A percentile compares a stretch with the other conserved stretches of the same genome.
phyloP scores from a whole-genome alignment of 2,888 invertebrate species.

The Himalopsyche anomala region DNA sequence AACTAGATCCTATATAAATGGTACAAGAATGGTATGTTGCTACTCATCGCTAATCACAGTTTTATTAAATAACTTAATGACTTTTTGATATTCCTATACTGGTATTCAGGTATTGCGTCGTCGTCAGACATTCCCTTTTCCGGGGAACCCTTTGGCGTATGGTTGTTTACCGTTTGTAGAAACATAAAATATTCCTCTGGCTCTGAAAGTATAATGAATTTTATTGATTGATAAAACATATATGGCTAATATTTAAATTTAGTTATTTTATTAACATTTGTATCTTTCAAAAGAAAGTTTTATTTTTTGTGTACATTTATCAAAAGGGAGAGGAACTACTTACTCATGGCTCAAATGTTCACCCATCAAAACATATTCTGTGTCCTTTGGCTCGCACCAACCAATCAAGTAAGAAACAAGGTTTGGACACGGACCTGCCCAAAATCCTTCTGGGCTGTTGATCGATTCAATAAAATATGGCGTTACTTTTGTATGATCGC shows the following conservation, averaged over 20 bases:
- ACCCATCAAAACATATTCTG: conserved; percentile 90
- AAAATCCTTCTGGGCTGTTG: conserved; percentile 86
- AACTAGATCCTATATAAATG: neutral
- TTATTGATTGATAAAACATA: neutral
- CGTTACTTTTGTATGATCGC: conserved; percentile 93
- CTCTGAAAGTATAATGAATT: conserved; percentile 75
- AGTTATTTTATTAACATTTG: neutral
- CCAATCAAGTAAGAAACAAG: conserved; percentile 90
- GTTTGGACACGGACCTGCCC: conserved; percentile 90
- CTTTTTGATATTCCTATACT: conserved; percentile 43
- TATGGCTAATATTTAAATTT: neutral
- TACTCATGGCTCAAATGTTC: conserved; percentile 88
- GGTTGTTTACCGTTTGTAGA: conserved; percentile 89
- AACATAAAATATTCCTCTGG: conserved; percentile 91
- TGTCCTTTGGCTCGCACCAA: conserved; percentile 87
- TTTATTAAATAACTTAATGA: conserved; percentile 41
- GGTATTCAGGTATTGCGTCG: conserved; percentile 6
- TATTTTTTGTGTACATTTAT: too few relatives aligned
- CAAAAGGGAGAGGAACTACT: conserved; percentile 69
- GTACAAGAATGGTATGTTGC: neutral
- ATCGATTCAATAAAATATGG: conserved; percentile 94
- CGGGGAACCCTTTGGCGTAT: conserved; percentile 89
- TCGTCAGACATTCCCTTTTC: conserved; percentile 74
- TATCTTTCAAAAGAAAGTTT: too few relatives aligned
- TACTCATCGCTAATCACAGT: neutral